A percentile compares a stretch with the other conserved stretches of the same genome.
Conservation (phyloP, 2,888 invertebrate species). For the Conomelus anceps region DNA sequence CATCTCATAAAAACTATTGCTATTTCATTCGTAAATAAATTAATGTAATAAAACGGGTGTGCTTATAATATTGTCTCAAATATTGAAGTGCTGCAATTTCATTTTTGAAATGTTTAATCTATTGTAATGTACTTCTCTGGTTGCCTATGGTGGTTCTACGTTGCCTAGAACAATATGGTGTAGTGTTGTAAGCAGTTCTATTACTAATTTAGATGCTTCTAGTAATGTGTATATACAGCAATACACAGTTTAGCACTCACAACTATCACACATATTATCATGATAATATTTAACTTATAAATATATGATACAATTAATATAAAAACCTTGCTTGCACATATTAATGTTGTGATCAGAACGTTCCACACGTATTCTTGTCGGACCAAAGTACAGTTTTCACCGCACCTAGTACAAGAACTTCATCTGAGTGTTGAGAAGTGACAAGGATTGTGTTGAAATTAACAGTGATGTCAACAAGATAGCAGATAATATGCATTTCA, state of each 20-base stretch:
- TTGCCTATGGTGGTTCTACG: not conserved
- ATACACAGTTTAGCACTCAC: conserved; percentile 23
- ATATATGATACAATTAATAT: conserved; percentile 1
- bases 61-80: not conserved
- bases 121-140: not conserved
- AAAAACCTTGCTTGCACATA: conserved; percentile 12
- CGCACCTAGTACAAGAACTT: not conserved
- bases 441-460: not conserved
- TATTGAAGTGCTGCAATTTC: not conserved
- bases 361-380: not conserved
- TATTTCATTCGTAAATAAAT: not conserved
- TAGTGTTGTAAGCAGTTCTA: conserved; percentile 6
- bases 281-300: not conserved
- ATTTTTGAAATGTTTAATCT: not conserved
- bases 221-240: conserved; percentile 28
- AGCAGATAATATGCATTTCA: not conserved
- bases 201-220: conserved; percentile 18
- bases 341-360: not conserved
- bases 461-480: not conserved
- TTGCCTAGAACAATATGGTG: not conserved
- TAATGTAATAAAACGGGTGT: not conserved
- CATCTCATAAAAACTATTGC: not conserved
- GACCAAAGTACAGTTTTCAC: conserved; percentile 12
- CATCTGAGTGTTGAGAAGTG: not conserved
- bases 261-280: not conserved